Evolutionary conservation across 2,113 vertebrate species (phyloP).

Genomic region (Anguilla japonica): DNA sequence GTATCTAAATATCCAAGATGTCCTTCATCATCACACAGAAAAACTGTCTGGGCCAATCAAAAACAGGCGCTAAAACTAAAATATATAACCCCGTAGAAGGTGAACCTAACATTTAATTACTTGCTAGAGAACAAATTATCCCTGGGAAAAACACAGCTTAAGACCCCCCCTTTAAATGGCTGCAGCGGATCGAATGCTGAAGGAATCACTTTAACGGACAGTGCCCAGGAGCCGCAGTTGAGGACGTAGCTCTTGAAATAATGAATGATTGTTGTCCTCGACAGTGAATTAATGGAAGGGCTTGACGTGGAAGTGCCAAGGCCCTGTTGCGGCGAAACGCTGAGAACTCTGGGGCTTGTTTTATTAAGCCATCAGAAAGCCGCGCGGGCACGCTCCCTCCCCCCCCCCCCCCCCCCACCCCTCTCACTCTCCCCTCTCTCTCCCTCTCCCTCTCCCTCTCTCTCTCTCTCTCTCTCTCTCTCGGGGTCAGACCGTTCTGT

Average conservation of each 20-base stretch:
- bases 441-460: too few species aligned
- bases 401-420: accelerated
- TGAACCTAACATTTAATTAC: too few species aligned
- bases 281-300: not conserved
- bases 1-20: too few species aligned
- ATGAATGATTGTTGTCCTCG: not conserved
- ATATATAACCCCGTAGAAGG: too few species aligned
- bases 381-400: not conserved
- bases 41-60: too few species aligned
- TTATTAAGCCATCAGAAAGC: not conserved
- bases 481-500: not conserved
- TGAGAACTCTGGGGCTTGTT: not conserved
- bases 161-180: too few species aligned
- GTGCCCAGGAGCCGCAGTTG: not conserved
- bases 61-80: too few species aligned
- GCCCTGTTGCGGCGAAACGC: not conserved
- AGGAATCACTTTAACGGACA: not conserved
- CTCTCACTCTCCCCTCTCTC: too few species aligned
- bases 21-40: too few species aligned
- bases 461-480: not conserved
- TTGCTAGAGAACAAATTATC: too few species aligned
- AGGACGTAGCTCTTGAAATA: not conserved
- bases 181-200: too few species aligned
- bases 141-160: too few species aligned
- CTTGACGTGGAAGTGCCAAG: not conserved